Evolutionary conservation across 2,113 vertebrate species (phyloP).

Genomic region (Ranitomeya variabilis): DNA sequence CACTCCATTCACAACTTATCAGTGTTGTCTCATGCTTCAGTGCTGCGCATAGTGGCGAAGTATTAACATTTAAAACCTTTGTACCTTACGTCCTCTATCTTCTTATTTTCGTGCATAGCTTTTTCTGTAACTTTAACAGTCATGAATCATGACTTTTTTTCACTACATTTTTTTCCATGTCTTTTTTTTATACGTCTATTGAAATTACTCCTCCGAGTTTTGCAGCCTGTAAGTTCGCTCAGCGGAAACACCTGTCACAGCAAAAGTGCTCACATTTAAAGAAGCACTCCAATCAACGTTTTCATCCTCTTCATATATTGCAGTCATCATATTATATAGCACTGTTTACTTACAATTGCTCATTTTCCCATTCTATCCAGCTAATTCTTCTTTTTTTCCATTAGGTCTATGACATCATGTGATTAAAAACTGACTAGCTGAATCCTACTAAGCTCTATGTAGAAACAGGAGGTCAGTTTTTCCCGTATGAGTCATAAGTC

Average conservation of each 20-base stretch:
- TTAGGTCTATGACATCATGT: no score
- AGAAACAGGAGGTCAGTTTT: no score
- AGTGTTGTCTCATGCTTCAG: neutral
- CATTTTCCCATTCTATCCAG: no score
- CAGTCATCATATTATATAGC: no score
- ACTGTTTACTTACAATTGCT: no score
- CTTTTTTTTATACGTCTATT: neutral
- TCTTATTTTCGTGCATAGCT: neutral
- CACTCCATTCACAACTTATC: slow-evolving; percentile 15
- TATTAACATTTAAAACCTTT: neutral
- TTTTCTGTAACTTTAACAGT: neutral
- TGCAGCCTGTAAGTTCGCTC: neutral
- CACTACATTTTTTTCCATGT: neutral
- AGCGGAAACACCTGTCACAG: slow-evolving; percentile 29
- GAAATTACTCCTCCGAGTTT: neutral
- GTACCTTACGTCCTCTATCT: neutral
- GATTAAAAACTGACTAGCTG: no score
- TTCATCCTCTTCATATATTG: no score
- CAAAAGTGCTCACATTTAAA: neutral
- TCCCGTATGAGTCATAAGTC: no score
- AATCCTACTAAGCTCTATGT: no score
- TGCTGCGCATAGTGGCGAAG: neutral
- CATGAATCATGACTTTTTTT: neutral
- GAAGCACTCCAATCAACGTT: no score
- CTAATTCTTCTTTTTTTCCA: no score